Evolutionary conservation across 1,140 invertebrate genomes (phyloP).

Genomic region (Stratiolaelaps scimitus): DNA sequence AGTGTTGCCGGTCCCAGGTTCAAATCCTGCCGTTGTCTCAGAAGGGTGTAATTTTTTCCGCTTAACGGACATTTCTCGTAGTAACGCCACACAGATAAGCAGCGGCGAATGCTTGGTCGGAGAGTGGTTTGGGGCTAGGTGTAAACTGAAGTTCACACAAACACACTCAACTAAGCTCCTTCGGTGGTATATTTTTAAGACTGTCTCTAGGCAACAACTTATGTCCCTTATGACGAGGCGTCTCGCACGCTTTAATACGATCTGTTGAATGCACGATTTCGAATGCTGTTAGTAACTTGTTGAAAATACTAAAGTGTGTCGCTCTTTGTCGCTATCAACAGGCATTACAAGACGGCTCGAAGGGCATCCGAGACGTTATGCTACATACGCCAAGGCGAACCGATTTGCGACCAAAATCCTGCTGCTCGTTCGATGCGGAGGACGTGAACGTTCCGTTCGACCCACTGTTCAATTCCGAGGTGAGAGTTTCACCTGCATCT

Average conservation of each 20-base stretch:
- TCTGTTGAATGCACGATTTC: not conserved
- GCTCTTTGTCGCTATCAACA: not conserved
- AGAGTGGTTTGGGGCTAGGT: too few species aligned
- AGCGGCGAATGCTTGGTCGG: too few species aligned
- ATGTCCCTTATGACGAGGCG: not conserved
- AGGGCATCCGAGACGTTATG: constrained; percentile 10
- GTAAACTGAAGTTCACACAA: too few species aligned
- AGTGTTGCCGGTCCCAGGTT: not conserved
- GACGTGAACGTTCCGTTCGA: not conserved
- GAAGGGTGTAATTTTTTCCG: not conserved
- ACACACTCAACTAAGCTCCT: too few species aligned
- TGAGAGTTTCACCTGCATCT: not conserved
- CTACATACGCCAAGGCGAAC: not conserved
- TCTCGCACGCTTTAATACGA: not conserved
- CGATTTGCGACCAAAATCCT: constrained; percentile 3
- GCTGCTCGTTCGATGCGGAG: not conserved
- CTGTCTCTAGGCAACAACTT: too few species aligned
- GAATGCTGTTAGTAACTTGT: not conserved
- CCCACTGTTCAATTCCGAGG: constrained; percentile 10
- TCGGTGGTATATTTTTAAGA: too few species aligned
- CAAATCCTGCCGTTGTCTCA: not conserved
- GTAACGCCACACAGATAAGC: too few species aligned
- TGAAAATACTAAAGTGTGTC: not conserved
- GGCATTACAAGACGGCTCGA: not conserved
- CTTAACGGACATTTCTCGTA: too few species aligned